Evolutionary conservation across 2,888 invertebrate genomes (phyloP), one percentile per base, ranked within the genome.

Genomic region (Watsonalla binaria): DNA sequence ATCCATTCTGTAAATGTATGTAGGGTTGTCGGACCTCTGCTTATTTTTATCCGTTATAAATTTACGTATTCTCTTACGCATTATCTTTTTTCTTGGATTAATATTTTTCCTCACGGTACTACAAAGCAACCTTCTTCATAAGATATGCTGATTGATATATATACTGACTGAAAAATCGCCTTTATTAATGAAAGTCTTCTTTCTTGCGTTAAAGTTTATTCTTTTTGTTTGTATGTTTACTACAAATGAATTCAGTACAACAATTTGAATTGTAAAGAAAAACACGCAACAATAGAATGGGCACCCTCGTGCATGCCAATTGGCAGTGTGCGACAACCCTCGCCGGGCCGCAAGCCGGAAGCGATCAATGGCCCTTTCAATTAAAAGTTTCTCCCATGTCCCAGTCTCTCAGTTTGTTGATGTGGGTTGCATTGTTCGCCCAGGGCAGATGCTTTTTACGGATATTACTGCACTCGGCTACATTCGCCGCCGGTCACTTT

Each of bases 361-460:
- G 68, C 76, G 76, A 82, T 80, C 78, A 82, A 81, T 77, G 78
- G 74, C 73, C 73, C 75, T 80, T 82, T 83, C 81, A 85, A 85
- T 86, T 85, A 84, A 84, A 86, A 84, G 78, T 84, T 85, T 76
- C 68, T 68, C 74, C 62, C 59, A 62, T 49, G 14, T 6, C n/a
- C n/a, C n/a, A n/a, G n/a, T n/a, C 48, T 13, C 59, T 59, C 65
- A 67, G 70, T 72, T 74, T 72, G 70, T 70, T 65, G 62, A 57
- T 57, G 57, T 60, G 60, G 59, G 54, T 59, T 59, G 67, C 70
- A 74, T 71, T 75, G 76, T 75, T 74, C 66, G 63, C 48, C 45
- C 45, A 46, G 55, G 58, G 58, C 65, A 62, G 64, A 65, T 63
- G 64, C 59, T 72, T 77, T 74, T 74, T 71, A 74, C 70, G 63